phyloP scores from a whole-genome alignment of 2,113 vertebrate genomes.

The Nyctibius bracteatus region DNA sequence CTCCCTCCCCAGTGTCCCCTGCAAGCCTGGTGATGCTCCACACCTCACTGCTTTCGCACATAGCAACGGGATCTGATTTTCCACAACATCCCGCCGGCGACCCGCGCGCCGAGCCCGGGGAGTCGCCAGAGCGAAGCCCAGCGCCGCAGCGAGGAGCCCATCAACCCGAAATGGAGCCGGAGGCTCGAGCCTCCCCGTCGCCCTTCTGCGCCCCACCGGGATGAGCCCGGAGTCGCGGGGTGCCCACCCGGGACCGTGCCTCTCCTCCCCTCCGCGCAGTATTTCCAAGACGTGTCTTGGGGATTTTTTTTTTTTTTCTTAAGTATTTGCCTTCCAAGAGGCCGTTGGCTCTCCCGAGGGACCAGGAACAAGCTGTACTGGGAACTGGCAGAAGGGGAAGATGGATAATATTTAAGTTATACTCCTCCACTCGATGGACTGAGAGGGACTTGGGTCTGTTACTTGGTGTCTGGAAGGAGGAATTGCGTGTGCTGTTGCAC shows the following conservation, averaged over 20 bases:
- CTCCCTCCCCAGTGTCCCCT: slow-evolving; percentile 87
- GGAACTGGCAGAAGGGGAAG: slow-evolving; percentile 20
- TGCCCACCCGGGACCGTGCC: background rate
- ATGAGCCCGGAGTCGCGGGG: background rate
- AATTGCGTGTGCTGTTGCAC: slow-evolving; percentile 65
- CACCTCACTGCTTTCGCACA: slow-evolving; percentile 76
- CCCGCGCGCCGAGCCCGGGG: background rate
- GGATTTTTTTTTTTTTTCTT: background rate
- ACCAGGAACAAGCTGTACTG: background rate
- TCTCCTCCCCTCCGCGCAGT: slow-evolving; percentile 55
- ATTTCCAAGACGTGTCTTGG: slow-evolving; percentile 58
- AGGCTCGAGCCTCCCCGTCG: background rate
- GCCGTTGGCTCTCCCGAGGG: background rate
- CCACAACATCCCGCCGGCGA: slow-evolving; percentile 70
- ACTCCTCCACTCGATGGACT: slow-evolving; percentile 52
- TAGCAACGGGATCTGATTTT: slow-evolving; percentile 81
- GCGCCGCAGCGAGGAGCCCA: slow-evolving; percentile 48
- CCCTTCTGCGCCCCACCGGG: background rate
- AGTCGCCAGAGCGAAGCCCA: slow-evolving; percentile 25
- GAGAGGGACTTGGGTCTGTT: slow-evolving; percentile 72
- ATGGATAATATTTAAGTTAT: slow-evolving; percentile 2
- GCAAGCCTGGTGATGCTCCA: slow-evolving; percentile 94
- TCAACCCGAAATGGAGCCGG: background rate
- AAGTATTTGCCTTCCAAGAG: slow-evolving; percentile 23
- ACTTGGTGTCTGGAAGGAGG: slow-evolving; percentile 63